Evolutionary conservation across 2,797 vertebrate species (phyloP).

Genomic region (Corythornis leucogaster): DNA sequence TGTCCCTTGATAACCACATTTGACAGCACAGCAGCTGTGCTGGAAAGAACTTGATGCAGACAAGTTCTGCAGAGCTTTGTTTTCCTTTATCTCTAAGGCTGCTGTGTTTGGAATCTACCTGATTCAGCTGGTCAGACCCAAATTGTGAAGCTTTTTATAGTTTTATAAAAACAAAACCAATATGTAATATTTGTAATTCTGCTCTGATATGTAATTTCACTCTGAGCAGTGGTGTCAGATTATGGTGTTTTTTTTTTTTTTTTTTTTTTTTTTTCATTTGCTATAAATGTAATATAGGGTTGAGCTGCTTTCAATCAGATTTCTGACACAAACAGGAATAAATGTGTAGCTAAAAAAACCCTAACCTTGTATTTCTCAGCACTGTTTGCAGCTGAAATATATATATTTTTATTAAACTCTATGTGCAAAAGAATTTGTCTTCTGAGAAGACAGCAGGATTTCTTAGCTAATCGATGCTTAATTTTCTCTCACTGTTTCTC

Average conservation of each 20-base stretch:
- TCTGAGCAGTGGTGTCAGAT: background rate
- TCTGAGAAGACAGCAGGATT: background rate
- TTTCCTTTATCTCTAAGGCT: background rate
- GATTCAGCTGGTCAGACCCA: background rate
- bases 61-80: background rate
- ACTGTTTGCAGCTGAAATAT: background rate
- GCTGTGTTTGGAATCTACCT: background rate
- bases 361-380: background rate
- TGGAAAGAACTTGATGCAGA: background rate
- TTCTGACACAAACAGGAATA: background rate
- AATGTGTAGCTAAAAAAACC: background rate
- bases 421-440: background rate
- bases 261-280: background rate
- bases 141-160: background rate
- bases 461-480: background rate
- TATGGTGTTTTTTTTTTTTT: no score
- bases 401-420: background rate
- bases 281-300: background rate
- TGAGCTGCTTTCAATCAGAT: background rate
- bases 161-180: background rate
- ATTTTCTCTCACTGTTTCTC: background rate
- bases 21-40: background rate
- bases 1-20: background rate
- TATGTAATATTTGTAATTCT: no score
- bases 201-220: background rate